phyloP scores from a whole-genome alignment of 64 coral and sea anemone genomes.

The Stichodactyla helianthus region DNA sequence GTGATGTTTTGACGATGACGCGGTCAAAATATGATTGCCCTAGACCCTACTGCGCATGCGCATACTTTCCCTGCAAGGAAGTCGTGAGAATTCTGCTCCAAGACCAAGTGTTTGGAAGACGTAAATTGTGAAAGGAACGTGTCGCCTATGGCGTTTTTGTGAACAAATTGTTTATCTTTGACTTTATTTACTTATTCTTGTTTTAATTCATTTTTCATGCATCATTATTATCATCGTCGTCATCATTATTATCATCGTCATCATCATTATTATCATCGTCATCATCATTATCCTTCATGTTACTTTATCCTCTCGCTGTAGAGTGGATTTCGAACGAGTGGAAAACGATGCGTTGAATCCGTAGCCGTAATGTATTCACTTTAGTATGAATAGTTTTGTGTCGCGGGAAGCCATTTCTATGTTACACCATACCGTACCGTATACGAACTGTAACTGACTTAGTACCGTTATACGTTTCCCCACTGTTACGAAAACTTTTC shows the following conservation, averaged over 20 bases:
- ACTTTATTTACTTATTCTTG: not conserved
- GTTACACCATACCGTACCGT: too few species aligned
- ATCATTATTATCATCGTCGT: not conserved
- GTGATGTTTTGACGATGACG: not conserved
- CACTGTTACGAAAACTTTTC: too few species aligned
- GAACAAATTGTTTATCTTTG: not conserved
- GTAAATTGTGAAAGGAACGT: not conserved
- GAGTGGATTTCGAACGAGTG: too few species aligned
- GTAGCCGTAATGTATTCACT: too few species aligned
- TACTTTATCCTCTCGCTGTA: too few species aligned
- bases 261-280: not conserved
- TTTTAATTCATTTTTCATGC: not conserved
- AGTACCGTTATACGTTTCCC: too few species aligned
- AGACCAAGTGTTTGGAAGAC: not conserved
- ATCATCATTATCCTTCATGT: not conserved
- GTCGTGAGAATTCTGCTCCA: not conserved
- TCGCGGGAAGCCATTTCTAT: too few species aligned
- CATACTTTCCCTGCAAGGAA: not conserved
- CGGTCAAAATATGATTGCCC: not conserved
- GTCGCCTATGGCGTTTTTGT: not conserved
- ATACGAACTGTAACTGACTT: too few species aligned
- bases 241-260: not conserved
- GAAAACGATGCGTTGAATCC: too few species aligned
- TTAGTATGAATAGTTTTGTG: too few species aligned
- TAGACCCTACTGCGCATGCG: not conserved